phyloP scores from a whole-genome alignment of 1,140 invertebrate species.

The Archegozetes longisetosus region DNA sequence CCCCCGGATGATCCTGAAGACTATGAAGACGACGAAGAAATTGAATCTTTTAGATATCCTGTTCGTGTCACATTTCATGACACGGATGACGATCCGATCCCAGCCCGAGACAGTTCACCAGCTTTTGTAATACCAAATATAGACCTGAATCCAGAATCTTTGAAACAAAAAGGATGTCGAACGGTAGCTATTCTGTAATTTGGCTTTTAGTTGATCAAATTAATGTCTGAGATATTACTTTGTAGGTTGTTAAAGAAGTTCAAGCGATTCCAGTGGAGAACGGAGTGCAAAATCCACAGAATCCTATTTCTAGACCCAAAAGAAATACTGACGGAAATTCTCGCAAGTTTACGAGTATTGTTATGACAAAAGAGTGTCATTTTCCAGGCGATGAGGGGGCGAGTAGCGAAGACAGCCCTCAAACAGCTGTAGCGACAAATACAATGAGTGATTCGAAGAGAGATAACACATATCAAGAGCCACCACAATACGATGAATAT shows the following conservation, averaged over 20 bases:
- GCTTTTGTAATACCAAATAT: not conserved
- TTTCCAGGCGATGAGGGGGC: not conserved
- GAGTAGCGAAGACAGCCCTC: not conserved
- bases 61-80: not conserved
- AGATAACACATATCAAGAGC: not conserved
- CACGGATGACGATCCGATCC: not conserved
- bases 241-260: slow-evolving; percentile 1
- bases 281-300: not conserved
- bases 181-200: slow-evolving; percentile 1
- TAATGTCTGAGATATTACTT: not conserved
- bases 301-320: not conserved
- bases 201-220: not conserved
- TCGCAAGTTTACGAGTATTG: slow-evolving; percentile 3
- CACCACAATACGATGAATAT: not conserved
- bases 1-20: no score
- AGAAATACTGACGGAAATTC: not conserved
- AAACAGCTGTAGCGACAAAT: not conserved
- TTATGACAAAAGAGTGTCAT: slow-evolving; percentile 9
- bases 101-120: not conserved
- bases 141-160: slow-evolving; percentile 2
- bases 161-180: slow-evolving; percentile 3
- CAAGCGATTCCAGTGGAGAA: slow-evolving; percentile 1
- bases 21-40: not conserved
- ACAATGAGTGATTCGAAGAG: not conserved
- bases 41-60: not conserved